Percentiles rank a stretch among this genome's conserved stretches.
Evolutionary conservation across 2,113 vertebrate species (phyloP).

Genomic region (Hassar affinis): DNA sequence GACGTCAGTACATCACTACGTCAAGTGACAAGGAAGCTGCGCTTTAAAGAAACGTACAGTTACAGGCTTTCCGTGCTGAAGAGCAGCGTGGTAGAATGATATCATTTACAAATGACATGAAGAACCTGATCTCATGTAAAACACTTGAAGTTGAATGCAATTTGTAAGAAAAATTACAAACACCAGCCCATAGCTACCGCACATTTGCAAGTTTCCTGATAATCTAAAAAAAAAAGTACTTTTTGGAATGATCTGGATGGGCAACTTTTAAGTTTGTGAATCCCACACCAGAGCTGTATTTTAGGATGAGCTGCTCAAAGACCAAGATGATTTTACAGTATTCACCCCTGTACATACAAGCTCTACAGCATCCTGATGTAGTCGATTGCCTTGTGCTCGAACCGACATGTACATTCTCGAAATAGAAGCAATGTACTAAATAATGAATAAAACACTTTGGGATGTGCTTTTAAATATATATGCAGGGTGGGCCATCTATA

Average conservation of each 20-base stretch:
- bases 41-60: too few species aligned
- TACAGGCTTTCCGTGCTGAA: too few species aligned
- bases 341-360: too few species aligned
- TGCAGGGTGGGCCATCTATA: too few species aligned
- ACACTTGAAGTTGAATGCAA: background rate
- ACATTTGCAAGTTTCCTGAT: background rate
- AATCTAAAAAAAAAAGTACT: background rate
- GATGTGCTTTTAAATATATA: background rate
- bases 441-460: too few species aligned
- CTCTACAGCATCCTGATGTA: too few species aligned
- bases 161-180: constrained; percentile 4
- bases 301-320: background rate
- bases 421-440: background rate
- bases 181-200: background rate
- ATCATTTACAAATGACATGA: background rate
- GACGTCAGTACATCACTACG: background rate
- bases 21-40: too few species aligned
- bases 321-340: background rate
- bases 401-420: background rate
- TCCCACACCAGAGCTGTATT: background rate
- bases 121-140: background rate
- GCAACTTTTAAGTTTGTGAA: background rate
- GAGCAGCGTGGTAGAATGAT: too few species aligned
- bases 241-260: background rate
- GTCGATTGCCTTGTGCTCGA: background rate